A percentile compares a stretch with the other conserved stretches of the same genome.
Conservation (phyloP, 2,113 vertebrate genomes). For the Calyptomena viridis region DNA sequence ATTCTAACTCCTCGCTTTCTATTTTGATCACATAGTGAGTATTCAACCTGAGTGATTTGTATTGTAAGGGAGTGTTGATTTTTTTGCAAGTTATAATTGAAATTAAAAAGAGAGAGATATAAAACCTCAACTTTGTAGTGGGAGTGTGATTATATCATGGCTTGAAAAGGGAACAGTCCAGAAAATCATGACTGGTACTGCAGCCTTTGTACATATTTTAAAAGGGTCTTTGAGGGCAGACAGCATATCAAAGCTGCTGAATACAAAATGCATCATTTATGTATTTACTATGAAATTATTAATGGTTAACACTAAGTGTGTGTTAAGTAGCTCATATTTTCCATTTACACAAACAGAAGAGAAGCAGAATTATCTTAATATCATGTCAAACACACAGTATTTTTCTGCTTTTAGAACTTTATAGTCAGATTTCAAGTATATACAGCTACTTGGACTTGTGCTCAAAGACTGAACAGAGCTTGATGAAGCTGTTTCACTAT, state of each 20-base stretch:
- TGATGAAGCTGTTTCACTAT: background rate
- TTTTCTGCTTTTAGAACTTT: background rate
- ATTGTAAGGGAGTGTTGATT: background rate
- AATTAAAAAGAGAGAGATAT: background rate
- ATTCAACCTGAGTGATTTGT: slow-evolving; percentile 25
- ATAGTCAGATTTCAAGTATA: background rate
- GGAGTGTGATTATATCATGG: background rate
- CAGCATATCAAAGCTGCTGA: background rate
- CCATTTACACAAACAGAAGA: background rate
- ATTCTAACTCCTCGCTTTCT: background rate
- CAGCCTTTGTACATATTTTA: background rate
- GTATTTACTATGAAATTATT: background rate
- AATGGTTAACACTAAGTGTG: background rate
- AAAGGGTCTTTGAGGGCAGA: background rate
- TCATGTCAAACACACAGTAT: background rate
- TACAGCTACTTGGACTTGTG: background rate
- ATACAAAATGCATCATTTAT: background rate
- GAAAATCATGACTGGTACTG: background rate
- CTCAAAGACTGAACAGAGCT: background rate
- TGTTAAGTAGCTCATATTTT: background rate
- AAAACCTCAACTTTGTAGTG: background rate
- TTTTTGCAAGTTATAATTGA: slow-evolving; percentile 13
- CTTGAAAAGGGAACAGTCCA: background rate
- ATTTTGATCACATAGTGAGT: background rate
- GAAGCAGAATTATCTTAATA: background rate